Evolutionary conservation across 2,113 vertebrate genomes (phyloP).

Genomic region (Anser cygnoides): DNA sequence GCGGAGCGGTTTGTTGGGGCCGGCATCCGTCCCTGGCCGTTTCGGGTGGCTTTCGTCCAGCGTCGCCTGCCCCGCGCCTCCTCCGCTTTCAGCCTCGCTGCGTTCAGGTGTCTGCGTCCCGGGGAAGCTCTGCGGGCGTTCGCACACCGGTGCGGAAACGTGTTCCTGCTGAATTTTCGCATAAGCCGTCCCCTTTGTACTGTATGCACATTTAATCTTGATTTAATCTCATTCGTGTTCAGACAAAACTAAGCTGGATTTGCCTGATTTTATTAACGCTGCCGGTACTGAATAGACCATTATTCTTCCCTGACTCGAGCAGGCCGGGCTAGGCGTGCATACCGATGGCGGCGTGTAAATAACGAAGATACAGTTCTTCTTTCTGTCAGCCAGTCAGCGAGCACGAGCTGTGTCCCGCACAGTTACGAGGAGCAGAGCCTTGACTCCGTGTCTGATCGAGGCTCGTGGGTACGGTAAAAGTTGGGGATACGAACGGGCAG

Average conservation of each 20-base stretch:
- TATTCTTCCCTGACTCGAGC: conserved; percentile 54
- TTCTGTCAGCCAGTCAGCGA: conserved; percentile 18
- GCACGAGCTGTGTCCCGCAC: not conserved
- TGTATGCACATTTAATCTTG: conserved; percentile 64
- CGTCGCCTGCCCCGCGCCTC: not conserved
- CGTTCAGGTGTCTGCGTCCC: conserved; percentile 27
- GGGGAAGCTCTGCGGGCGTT: conserved; percentile 14
- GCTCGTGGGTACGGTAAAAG: conserved; percentile 26
- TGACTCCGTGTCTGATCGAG: not conserved
- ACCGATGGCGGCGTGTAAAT: conserved; percentile 41
- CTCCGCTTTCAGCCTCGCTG: not conserved
- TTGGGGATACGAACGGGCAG: conserved; percentile 26
- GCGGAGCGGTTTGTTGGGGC: not conserved
- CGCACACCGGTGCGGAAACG: not conserved
- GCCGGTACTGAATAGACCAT: conserved; percentile 60
- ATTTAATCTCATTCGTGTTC: conserved; percentile 69
- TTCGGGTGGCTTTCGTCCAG: conserved; percentile 22
- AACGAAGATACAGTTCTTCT: conserved; percentile 53
- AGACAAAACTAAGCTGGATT: conserved; percentile 71
- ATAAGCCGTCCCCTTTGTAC: conserved; percentile 63
- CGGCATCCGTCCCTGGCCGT: conserved; percentile 26
- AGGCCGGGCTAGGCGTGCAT: conserved; percentile 41
- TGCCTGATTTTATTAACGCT: conserved; percentile 52
- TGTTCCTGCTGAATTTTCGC: conserved; percentile 31
- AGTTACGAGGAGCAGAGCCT: conserved; percentile 11